phyloP scores from a whole-genome alignment of 2,888 invertebrate genomes.

The Caenorhabditis sulstoni region DNA sequence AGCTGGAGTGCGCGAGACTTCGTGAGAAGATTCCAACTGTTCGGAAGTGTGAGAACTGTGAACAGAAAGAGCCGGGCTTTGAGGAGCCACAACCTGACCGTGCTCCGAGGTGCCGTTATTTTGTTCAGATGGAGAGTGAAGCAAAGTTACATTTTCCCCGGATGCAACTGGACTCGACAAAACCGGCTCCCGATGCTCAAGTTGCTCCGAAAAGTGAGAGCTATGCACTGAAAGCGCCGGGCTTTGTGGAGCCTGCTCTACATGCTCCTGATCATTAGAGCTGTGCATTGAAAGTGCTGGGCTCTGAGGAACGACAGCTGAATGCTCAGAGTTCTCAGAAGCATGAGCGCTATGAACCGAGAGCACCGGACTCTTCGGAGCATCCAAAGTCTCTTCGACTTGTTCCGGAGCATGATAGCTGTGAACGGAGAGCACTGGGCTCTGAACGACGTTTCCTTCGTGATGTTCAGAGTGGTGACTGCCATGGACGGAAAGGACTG shows the following conservation, averaged over 20 bases:
- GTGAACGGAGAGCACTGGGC: conserved; percentile 24
- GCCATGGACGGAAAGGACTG: conserved; percentile 29
- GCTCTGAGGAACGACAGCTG: not conserved
- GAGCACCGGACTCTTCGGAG: not conserved
- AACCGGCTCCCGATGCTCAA: not conserved
- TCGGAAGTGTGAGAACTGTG: not conserved
- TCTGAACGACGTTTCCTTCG: conserved; percentile 6
- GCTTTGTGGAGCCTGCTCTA: conserved; percentile 9
- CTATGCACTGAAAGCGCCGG: conserved; percentile 1
- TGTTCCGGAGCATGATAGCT: conserved; percentile 12
- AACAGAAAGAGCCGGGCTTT: conserved; percentile 15
- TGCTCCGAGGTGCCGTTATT: not conserved
- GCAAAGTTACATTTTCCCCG: not conserved
- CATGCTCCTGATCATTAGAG: conserved; percentile 5
- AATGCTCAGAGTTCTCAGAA: not conserved
- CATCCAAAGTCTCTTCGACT: not conserved
- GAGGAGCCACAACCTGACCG: conserved; percentile 7
- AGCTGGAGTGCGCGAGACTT: not conserved
- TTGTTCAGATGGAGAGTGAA: not conserved
- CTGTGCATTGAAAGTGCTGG: conserved; percentile 9
- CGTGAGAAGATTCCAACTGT: not conserved
- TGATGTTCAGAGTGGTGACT: not conserved
- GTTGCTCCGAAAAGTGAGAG: conserved; percentile 2
- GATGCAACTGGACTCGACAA: conserved; percentile 10
- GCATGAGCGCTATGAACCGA: conserved; percentile 3